Evolutionary conservation across 2,113 vertebrate species (phyloP), one percentile per base, ranked within the genome.

Genomic region (Anolis sagrei): DNA sequence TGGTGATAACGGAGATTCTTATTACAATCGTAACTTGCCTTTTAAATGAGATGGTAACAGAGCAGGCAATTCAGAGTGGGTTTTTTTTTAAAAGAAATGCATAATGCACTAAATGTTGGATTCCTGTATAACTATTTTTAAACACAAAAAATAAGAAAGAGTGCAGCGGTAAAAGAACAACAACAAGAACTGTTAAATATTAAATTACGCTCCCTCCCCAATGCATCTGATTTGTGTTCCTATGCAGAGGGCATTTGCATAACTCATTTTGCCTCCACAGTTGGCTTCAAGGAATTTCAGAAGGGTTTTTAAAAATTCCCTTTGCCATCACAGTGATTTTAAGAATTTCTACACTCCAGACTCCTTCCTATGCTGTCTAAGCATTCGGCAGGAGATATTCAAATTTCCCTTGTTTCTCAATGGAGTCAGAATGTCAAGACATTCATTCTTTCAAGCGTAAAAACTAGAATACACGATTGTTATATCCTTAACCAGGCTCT

Each of bases 191-290:
- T 85, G 61, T 48, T 79, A 48, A 79, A 62, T 8, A 16, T 36
- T 86, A 48, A n/a, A 79, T 86, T 27, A 79, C 32, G 29, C 51
- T 29, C 1, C 16, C 39, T 21, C 19, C 23, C 66, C 48, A 25
- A 3, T 68, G 29, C 25, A 29, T 68, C 23, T 68, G 64, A 11
- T 11, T 11, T 29, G 27, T 7, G 7, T 68, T 68, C 10, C 10
- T 7, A 68, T 29, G 10, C 23, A 84, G 21, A 34, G 32, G 36
- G 32, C 14, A 34, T 74, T 80, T 62, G 69, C 76, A 79, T 48
- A 62, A 11, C 36, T 73, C 48, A 79, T 73, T 85, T 61, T 74
- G 77, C 49, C 73, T 39, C 70, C 68, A 79, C 36, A 48, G 48
- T 44, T 74, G 73, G 34, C 44, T 58, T 79, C 27, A 70, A 36